Evolutionary conservation across 2,113 vertebrate species (phyloP).

Genomic region (Ptilorrhoa leucosticta): DNA sequence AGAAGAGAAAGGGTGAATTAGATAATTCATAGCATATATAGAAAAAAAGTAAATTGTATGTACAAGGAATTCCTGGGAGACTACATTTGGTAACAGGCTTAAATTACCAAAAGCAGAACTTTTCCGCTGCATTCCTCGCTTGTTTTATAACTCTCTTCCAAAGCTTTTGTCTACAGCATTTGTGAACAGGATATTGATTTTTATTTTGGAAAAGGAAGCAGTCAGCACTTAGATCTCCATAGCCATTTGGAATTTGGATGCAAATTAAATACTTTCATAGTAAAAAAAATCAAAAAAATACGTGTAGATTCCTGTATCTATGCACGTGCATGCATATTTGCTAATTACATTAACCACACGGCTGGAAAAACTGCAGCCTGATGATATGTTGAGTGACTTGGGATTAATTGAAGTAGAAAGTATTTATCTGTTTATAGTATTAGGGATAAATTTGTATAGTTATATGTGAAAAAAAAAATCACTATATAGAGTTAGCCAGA

Average conservation of each 20-base stretch:
- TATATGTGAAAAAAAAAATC: neutral
- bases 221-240: neutral
- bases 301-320: neutral
- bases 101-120: neutral
- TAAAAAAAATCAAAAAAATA: neutral
- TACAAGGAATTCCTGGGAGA: neutral
- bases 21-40: neutral
- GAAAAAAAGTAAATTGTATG: neutral
- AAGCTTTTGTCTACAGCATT: neutral
- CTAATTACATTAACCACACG: neutral
- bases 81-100: neutral
- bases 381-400: neutral
- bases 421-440: neutral
- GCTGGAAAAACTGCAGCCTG: neutral
- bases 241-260: neutral
- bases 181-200: constrained; percentile 10
- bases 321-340: neutral
- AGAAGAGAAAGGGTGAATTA: neutral
- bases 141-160: constrained; percentile 21
- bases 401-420: neutral
- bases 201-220: constrained; percentile 18
- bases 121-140: neutral
- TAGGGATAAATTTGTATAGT: neutral
- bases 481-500: neutral
- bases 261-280: constrained; percentile 33